Evolutionary conservation across 1,140 invertebrate species (phyloP), one percentile per base, ranked within the genome.

Genomic region (Dendroctonus valens): DNA sequence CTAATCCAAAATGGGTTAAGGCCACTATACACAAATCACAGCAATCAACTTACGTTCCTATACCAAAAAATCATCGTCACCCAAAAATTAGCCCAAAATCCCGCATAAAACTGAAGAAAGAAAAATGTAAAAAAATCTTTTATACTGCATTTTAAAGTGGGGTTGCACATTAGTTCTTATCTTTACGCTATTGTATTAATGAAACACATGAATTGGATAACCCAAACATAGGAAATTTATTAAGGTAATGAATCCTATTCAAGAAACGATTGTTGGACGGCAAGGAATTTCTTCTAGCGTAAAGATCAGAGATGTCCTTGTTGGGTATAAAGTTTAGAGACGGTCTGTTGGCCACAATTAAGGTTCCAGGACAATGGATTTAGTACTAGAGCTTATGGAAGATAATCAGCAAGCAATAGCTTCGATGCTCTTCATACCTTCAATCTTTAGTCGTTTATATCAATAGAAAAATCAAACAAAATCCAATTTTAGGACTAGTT

Each of bases 261-360:
- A 66, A 49, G 41, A 65, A 41, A 50, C 55, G 58, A 59, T 69
- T 73, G 72, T 60, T 49, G 41, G 7, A 65, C 52, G 72, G 65
- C 42, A 70, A 67, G 62, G 60, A 70, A 69, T 58, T 65, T 59
- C 62, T 42, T 69, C 59, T 72, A 72, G 51, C 72, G 66, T 73
- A 54, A 73, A 73, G 72, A 73, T 73, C 62, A 15, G 39, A 68
- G 72, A 73, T 73, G 72, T 44, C 72, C 72, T 73, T 73, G 72
- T 54, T 51, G 39, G 40, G 37, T 62, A 62, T 62, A 52, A 67
- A 59, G 59, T 60, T 68, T 69, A 38, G 68, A 37, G 61, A 66
- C 63, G 70, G 70, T 73, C 69, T 67, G 70, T 37, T 72, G 69
- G 41, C 48, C 59, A 67, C 70, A 71, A 72, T 72, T 69, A 69